Evolutionary conservation across 1,140 invertebrate genomes (phyloP).

Genomic region (Ceratina australensis): DNA sequence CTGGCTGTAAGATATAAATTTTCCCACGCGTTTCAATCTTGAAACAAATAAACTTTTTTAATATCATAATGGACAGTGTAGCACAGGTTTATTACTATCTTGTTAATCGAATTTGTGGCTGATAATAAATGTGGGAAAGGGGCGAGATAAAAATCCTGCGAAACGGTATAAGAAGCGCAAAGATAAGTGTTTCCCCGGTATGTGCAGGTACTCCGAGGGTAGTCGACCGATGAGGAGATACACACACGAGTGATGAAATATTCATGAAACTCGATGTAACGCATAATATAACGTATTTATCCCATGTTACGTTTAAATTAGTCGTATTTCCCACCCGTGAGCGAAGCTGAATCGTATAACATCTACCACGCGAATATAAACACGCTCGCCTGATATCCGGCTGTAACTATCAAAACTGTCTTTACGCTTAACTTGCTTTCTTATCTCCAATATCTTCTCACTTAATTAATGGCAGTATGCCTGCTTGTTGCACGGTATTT

Average conservation of each 20-base stretch:
- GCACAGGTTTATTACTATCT: too few species aligned
- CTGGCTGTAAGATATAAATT: too few species aligned
- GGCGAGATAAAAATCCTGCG: background rate
- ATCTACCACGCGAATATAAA: conserved; percentile 8
- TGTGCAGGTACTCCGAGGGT: conserved; percentile 13
- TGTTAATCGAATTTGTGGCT: too few species aligned
- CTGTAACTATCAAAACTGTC: background rate
- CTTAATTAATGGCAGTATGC: background rate
- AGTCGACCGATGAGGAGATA: background rate
- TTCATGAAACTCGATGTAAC: conserved; percentile 49
- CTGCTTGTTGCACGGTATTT: background rate
- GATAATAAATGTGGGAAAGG: conserved; percentile 5
- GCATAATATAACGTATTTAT: conserved; percentile 47
- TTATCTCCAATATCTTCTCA: background rate
- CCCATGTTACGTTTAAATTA: conserved; percentile 42
- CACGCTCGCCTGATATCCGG: background rate
- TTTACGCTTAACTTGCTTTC: background rate
- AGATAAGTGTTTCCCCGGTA: background rate
- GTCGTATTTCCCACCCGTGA: conserved; percentile 30
- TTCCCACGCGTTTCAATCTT: too few species aligned
- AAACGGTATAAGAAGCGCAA: conserved; percentile 18
- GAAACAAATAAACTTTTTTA: too few species aligned
- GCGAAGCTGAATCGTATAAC: conserved; percentile 17
- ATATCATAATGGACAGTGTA: too few species aligned
- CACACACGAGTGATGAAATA: conserved; percentile 40